These are phyloP conservation scores for Nomada ruficornis DNA, from an alignment of 2,888 invertebrate species.

Conservation along the genomic window DNA sequence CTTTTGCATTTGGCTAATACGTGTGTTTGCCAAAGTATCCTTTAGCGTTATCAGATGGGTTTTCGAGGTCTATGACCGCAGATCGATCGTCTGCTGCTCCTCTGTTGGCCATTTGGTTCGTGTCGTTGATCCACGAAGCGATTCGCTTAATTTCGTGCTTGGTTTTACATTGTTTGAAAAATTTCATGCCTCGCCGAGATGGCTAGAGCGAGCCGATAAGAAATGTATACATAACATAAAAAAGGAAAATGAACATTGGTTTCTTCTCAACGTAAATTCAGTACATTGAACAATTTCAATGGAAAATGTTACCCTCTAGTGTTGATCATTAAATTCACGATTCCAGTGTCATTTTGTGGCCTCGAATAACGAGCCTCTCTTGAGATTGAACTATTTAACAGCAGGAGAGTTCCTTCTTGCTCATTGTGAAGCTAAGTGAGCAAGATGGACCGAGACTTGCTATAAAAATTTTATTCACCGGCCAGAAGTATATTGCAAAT, in stretches of 20 bases:
- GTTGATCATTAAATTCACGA: neutral
- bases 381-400: neutral
- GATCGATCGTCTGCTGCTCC: constrained; percentile 64
- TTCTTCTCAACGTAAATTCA: neutral
- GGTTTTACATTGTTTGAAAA: constrained; percentile 15
- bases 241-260: neutral
- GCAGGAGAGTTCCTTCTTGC: neutral
- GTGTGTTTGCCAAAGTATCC: neutral
- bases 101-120: constrained; percentile 30
- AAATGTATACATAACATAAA: neutral
- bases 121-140: constrained; percentile 61
- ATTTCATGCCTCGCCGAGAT: neutral
- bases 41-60: constrained; percentile 28
- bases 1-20: neutral
- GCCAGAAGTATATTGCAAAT: too few relatives aligned
- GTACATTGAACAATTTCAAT: neutral
- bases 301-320: neutral
- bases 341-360: neutral
- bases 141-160: constrained; percentile 64
- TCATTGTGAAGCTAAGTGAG: neutral
- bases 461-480: neutral
- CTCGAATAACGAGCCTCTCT: neutral
- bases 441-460: neutral
- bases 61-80: constrained; percentile 72
- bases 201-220: neutral